Evolutionary conservation across 2,113 vertebrate species (phyloP), one percentile per base, ranked within the genome.

Genomic region (Tricholaema leucomelas): DNA sequence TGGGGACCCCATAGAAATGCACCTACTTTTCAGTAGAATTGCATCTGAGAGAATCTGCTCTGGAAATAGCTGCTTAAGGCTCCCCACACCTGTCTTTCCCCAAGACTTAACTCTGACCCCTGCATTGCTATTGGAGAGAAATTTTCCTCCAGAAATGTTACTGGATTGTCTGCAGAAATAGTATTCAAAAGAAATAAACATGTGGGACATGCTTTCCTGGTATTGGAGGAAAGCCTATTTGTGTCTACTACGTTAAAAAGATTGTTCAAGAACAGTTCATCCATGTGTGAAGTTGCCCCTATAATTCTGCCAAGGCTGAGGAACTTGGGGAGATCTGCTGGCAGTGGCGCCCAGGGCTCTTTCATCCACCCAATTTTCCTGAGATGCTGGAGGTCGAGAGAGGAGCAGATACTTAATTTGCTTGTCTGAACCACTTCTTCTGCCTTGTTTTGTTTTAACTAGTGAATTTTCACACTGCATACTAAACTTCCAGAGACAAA

Each of bases 221-320:
- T 17, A 2, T 5, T 91, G 91, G 85, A 93, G 82, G n/a, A 78
- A 63, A 85, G 78, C 74, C 91, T 65, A 0, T 77, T 82, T 74
- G 16, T 12, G 1, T 92, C 90, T 90, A 8, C 69, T 79, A 3
- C 56, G 2, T 82, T 38, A 65, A 58, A 27, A 52, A 46, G 92
- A 79, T 92, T 72, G 19, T 63, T 92, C 16, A 38, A 59, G 91
- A 91, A 2, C 13, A 12, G 85, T 75, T 92, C 85, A 90, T 87
- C 91, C 80, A 2, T 80, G 80, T 6, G 81, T 82, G 7, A 74
- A 82, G 28, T 35, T 82, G 64, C 63, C 17, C 52, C 17, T 73
- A 0, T 35, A 30, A 44, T 42, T 56, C 27, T 75, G 64, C 60
- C 35, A 50, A 12, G 70, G 66, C 81, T 30, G 55, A n/a, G 65